These are phyloP conservation scores for Micromussa lordhowensis DNA, from an alignment of 92 coral and sea anemone genomes.

Conservation along the genomic window DNA sequence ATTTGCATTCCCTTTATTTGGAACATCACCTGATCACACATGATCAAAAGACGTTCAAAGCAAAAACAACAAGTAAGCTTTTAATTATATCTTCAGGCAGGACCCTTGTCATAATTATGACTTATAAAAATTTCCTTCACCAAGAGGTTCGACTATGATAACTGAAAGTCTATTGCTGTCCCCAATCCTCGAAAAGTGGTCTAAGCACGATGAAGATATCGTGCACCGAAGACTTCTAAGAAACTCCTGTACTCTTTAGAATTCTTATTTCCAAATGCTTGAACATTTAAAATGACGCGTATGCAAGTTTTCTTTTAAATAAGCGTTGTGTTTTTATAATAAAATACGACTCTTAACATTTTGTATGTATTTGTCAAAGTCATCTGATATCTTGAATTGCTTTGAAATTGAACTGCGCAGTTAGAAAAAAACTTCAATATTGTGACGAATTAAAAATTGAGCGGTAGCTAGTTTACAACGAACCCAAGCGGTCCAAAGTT, in stretches of 20 bases:
- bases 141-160: no score
- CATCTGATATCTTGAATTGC: background rate
- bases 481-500: slow-evolving; percentile 14
- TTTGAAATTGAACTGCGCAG: background rate
- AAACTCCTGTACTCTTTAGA: no score
- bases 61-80: background rate
- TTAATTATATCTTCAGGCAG: background rate
- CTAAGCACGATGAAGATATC: background rate
- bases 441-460: background rate
- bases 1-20: background rate
- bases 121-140: no score
- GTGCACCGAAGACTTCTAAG: background rate
- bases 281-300: no score
- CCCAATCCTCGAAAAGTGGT: no score
- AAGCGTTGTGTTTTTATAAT: background rate
- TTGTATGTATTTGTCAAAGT: background rate
- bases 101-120: background rate
- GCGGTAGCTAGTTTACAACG: background rate
- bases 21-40: background rate
- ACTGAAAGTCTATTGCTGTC: no score
- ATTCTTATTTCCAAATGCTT: no score
- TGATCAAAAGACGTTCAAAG: background rate
- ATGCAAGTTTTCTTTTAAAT: no score
- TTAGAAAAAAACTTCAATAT: background rate
- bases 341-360: background rate